Conservation (phyloP, 2,113 vertebrate species). For the Eulacestoma nigropectus region DNA sequence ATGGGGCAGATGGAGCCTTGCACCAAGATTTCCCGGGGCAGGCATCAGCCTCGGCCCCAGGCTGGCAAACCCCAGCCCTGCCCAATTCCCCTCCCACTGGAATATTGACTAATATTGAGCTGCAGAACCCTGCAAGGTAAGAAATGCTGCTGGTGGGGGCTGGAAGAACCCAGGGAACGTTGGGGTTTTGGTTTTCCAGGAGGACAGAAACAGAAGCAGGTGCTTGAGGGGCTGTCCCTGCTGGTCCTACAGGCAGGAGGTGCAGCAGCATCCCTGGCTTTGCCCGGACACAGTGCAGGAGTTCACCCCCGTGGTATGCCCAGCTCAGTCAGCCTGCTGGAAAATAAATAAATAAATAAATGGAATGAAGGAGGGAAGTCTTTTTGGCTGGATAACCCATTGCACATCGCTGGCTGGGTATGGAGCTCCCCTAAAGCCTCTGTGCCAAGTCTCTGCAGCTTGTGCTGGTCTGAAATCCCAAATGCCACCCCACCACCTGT, state of each 20-base stretch:
- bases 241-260: background rate
- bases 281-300: background rate
- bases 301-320: accelerated
- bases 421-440: background rate
- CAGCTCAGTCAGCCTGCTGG: background rate
- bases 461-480: background rate
- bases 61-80: background rate
- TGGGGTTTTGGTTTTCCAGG: background rate
- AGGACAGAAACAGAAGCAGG: background rate
- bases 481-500: accelerated
- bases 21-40: background rate
- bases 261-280: background rate
- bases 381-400: background rate
- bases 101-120: background rate
- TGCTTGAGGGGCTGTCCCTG: background rate
- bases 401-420: background rate
- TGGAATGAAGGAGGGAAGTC: background rate
- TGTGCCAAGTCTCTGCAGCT: background rate
- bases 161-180: background rate
- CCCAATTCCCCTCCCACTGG: background rate
- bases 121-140: background rate
- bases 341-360: background rate
- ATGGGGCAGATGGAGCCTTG: background rate
- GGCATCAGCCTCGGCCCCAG: background rate
- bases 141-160: background rate